Evolutionary conservation across 2,888 invertebrate genomes (phyloP).

Genomic region (Idaea biselata): DNA sequence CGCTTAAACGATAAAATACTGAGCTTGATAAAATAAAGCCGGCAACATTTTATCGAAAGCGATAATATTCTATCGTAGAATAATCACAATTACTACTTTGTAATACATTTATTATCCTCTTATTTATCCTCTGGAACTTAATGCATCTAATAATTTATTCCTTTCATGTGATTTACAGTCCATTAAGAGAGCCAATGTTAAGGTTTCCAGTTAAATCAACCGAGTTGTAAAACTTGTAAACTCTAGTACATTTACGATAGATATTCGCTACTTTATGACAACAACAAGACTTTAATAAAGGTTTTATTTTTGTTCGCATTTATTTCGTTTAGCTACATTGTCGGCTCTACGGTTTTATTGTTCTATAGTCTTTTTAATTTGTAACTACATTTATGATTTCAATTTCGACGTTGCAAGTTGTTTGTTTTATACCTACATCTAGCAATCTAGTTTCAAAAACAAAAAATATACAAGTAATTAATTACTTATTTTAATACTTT

Average conservation of each 20-base stretch:
- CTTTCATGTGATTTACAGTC: conserved; percentile 65
- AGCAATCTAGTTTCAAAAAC: too few species aligned
- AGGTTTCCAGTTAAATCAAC: conserved; percentile 58
- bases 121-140: conserved; percentile 55
- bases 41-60: conserved; percentile 11
- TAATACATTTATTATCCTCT: conserved; percentile 51
- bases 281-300: conserved; percentile 52
- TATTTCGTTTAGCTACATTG: conserved; percentile 45
- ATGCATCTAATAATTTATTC: conserved; percentile 66
- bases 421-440: neutral
- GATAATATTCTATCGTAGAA: conserved; percentile 7
- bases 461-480: too few species aligned
- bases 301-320: conserved; percentile 43
- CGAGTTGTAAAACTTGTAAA: conserved; percentile 63
- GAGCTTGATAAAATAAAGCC: conserved; percentile 9
- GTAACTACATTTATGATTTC: neutral
- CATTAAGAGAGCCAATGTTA: conserved; percentile 53
- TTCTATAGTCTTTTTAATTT: conserved; percentile 3
- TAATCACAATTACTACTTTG: conserved; percentile 44
- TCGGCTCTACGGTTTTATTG: conserved; percentile 29
- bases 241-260: conserved; percentile 63
- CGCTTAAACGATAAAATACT: neutral
- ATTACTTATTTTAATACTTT: too few species aligned
- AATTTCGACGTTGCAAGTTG: neutral
- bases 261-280: conserved; percentile 59